Conservation (phyloP, 2,797 vertebrate species). For the Enteromius paludinosus region DNA sequence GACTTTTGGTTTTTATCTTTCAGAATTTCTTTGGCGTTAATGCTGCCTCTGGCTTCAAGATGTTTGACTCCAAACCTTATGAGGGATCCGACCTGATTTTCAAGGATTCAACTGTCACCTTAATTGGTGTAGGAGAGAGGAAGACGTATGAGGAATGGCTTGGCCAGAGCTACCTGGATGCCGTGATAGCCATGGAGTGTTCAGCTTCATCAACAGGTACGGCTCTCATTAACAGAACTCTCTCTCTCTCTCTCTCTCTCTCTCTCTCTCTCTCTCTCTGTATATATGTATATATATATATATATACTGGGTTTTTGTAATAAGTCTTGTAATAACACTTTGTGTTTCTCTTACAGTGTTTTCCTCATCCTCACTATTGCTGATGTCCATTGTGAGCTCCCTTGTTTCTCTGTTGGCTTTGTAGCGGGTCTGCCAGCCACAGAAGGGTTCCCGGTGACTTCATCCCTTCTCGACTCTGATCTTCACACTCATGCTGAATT, state of each 20-base stretch:
- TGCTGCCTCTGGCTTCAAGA: constrained; percentile 79
- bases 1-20: constrained; percentile 58
- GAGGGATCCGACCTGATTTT: constrained; percentile 88
- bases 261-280: no score
- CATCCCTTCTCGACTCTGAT: background rate
- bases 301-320: background rate
- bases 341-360: constrained; percentile 44
- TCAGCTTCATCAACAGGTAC: constrained; percentile 72
- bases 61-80: constrained; percentile 90
- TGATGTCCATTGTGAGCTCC: constrained; percentile 61
- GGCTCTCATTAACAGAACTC: background rate
- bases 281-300: background rate
- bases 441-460: background rate
- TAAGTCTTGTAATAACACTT: background rate
- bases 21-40: constrained; percentile 84
- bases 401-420: constrained; percentile 58
- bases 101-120: constrained; percentile 85
- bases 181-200: constrained; percentile 82
- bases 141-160: constrained; percentile 88
- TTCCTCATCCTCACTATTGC: constrained; percentile 65
- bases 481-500: background rate
- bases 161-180: constrained; percentile 83
- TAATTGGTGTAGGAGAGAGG: constrained; percentile 81
- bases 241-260: no score
- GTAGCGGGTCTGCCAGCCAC: constrained; percentile 50